Percentiles rank a stretch among this genome's conserved stretches.
Conservation (phyloP, 2,797 vertebrate genomes). For the Peromyscus attwateri region DNA sequence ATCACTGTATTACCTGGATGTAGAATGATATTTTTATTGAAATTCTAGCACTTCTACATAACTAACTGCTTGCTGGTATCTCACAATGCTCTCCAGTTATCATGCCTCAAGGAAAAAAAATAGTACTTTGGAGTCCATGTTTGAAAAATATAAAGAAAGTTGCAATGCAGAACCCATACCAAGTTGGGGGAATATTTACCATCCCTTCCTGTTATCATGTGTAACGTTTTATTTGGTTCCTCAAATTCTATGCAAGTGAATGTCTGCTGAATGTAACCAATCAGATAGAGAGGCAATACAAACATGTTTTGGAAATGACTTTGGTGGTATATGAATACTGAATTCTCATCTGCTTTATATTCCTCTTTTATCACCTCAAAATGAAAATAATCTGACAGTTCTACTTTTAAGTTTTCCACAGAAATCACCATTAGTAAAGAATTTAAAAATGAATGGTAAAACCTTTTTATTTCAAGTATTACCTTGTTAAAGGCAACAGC, state of each 20-base stretch:
- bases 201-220: conserved; percentile 26
- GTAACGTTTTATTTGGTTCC: conserved; percentile 18
- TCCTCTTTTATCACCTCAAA: conserved; percentile 35
- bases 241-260: conserved; percentile 31
- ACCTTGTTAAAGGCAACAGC: background rate
- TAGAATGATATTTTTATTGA: conserved; percentile 73
- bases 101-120: conserved; percentile 62
- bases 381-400: conserved; percentile 1
- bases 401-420: conserved; percentile 34
- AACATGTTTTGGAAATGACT: conserved; percentile 19
- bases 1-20: conserved; percentile 64
- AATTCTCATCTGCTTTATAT: conserved; percentile 47
- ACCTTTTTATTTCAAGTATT: conserved; percentile 8
- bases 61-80: conserved; percentile 48
- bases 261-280: background rate
- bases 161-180: conserved; percentile 56
- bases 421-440: conserved; percentile 37
- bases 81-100: conserved; percentile 73
- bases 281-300: conserved; percentile 7
- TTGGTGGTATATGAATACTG: conserved; percentile 9
- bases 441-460: conserved; percentile 1
- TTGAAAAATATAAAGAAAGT: conserved; percentile 53
- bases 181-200: conserved; percentile 58
- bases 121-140: background rate
- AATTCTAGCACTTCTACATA: conserved; percentile 67